Base-by-base conservation (phyloP, 2,797 vertebrate species). In the Poeciliopsis gracilis region DNA sequence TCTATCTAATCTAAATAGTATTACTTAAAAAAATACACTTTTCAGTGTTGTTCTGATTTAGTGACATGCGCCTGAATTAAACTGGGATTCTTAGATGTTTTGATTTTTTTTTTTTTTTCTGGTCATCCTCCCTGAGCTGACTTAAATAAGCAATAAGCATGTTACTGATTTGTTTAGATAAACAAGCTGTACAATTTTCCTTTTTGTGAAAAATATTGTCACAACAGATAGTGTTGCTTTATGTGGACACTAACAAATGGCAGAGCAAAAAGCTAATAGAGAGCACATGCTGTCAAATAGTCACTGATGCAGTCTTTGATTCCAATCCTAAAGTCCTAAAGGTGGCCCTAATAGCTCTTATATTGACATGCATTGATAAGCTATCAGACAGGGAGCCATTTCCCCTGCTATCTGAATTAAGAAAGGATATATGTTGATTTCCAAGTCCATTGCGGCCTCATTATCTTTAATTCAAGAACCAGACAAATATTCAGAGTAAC, bases 341-440 rank as follows among this genome's bases (percentile, higher is more conserved):
- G 36, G 11, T 12, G 70, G n/a, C 15, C 66, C 49, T 75, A 9
- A 30, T 77, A 72, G 79, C 70, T 18, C 30, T 30, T 73, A n/a
- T 12, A 79, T 70, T 15, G 43, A 72, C 72, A 28, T 20, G 11
- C 71, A 87, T 78, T 82, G 79, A 87, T 61, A 76, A 86, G 30
- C 28, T 41, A 81, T 82, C 76, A 79, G 30, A 79, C 63, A 72
- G 72, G 53, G 11, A 67, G 63, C 49, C 47, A 20, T 49, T 80
- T 71, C 13, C 33, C 73, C 46, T 63, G 41, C 47, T 45, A 38
- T 55, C 15, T 74, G 77, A 67, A 38, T 72, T 76, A 71, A 72
- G 23, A 41, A 49, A 49, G 36, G 16, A 78, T 51, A 20, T 38
- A 78, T 28, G 41, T 49, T 51, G 53, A 51, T 73, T 61, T 25